These are phyloP conservation scores for Mesitornis unicolor DNA, from an alignment of 2,113 vertebrate genomes.

Conservation along the genomic window DNA sequence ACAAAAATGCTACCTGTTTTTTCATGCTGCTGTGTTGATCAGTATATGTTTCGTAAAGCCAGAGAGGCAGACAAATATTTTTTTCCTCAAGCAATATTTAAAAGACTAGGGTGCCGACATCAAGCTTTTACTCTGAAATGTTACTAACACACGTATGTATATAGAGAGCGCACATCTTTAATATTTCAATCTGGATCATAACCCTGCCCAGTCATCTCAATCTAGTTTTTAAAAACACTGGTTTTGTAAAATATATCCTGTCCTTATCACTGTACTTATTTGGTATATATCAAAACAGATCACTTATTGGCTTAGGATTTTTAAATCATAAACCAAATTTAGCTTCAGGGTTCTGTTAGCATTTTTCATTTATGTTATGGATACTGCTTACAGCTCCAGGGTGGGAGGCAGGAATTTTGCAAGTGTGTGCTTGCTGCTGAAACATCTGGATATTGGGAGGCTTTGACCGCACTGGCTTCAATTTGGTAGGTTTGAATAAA, in stretches of 20 bases:
- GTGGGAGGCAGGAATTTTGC: neutral
- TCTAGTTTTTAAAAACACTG: neutral
- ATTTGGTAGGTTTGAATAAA: neutral
- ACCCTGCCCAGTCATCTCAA: neutral
- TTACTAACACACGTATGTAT: neutral
- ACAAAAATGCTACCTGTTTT: neutral
- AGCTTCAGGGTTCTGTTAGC: neutral
- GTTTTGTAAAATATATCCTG: fast-evolving
- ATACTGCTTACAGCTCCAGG: neutral
- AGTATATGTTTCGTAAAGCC: neutral
- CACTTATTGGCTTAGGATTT: neutral
- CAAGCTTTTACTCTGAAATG: neutral
- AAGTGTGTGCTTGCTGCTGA: neutral
- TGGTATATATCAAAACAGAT: neutral
- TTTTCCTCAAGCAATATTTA: neutral
- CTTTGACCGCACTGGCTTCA: neutral
- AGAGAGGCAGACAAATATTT: neutral
- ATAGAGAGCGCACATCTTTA: neutral
- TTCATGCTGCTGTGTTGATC: neutral
- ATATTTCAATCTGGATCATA: neutral
- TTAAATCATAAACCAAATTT: neutral
- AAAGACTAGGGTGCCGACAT: neutral
- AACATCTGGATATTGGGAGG: neutral
- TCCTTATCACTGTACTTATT: neutral
- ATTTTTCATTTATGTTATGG: neutral